These are phyloP conservation scores for Pachyseris speciosa DNA, from an alignment of 64 coral and sea anemone species.

Conservation along the genomic window DNA sequence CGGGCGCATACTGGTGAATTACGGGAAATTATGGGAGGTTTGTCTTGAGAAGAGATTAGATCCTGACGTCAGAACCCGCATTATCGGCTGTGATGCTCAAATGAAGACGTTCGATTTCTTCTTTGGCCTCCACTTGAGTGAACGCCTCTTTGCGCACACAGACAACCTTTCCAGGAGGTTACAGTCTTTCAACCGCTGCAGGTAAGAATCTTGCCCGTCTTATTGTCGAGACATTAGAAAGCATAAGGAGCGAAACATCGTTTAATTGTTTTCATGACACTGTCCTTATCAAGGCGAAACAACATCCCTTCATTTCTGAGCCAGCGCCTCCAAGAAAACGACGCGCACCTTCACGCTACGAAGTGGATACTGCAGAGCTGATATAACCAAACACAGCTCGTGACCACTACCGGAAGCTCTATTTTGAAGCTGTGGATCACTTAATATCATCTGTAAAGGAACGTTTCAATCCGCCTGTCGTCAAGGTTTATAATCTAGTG, in stretches of 20 bases:
- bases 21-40: slow-evolving; percentile 37
- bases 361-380: not conserved
- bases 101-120: slow-evolving; percentile 60
- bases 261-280: slow-evolving; percentile 53
- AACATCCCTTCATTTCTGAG: too few relatives aligned
- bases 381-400: too few relatives aligned
- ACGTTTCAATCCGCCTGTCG: slow-evolving; percentile 2
- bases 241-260: not conserved
- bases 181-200: slow-evolving; percentile 40
- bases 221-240: slow-evolving; percentile 38
- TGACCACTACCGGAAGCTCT: too few relatives aligned
- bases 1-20: slow-evolving; percentile 22
- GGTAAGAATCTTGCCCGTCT: slow-evolving; percentile 38
- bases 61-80: slow-evolving; percentile 37
- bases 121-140: slow-evolving; percentile 51
- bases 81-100: too few relatives aligned
- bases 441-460: slow-evolving; percentile 1
- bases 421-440: too few relatives aligned
- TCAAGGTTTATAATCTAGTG: too few relatives aligned
- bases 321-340: slow-evolving; percentile 13
- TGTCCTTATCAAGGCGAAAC: slow-evolving; percentile 3
- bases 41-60: too few relatives aligned
- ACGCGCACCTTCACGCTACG: slow-evolving; percentile 9
- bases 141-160: slow-evolving; percentile 13
- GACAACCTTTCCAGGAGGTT: slow-evolving; percentile 18